Conservation (phyloP, 2,113 vertebrate genomes). For the Penelope pileata region DNA sequence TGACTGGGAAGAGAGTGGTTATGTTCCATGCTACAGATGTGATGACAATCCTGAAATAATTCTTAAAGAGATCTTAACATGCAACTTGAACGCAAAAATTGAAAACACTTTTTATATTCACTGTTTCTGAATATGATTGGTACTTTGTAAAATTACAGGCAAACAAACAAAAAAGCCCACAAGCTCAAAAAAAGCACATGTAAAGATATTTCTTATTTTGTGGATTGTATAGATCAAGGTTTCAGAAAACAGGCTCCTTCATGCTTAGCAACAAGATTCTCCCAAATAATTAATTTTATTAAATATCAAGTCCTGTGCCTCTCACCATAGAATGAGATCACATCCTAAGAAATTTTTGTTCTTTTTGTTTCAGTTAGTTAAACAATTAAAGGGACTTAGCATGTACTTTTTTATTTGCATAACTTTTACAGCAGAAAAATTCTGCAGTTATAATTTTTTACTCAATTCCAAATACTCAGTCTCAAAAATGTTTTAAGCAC, state of each 20-base stretch:
- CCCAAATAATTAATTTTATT: neutral
- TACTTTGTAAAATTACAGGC: neutral
- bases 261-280: neutral
- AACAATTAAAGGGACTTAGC: neutral
- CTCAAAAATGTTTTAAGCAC: neutral
- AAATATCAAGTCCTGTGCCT: neutral
- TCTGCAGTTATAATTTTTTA: neutral
- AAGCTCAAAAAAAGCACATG: neutral
- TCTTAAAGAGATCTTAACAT: neutral
- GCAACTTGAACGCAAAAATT: neutral
- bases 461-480: neutral
- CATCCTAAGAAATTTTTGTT: neutral
- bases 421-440: neutral
- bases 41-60: neutral
- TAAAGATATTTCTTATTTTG: neutral
- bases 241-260: neutral
- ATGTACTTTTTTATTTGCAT: neutral
- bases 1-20: neutral
- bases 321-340: neutral
- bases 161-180: neutral
- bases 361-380: neutral
- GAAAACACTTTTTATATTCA: too few relatives aligned
- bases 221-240: neutral
- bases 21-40: neutral
- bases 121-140: neutral